Evolutionary conservation across 2,888 invertebrate species (phyloP).

Genomic region (Macropis europaea): DNA sequence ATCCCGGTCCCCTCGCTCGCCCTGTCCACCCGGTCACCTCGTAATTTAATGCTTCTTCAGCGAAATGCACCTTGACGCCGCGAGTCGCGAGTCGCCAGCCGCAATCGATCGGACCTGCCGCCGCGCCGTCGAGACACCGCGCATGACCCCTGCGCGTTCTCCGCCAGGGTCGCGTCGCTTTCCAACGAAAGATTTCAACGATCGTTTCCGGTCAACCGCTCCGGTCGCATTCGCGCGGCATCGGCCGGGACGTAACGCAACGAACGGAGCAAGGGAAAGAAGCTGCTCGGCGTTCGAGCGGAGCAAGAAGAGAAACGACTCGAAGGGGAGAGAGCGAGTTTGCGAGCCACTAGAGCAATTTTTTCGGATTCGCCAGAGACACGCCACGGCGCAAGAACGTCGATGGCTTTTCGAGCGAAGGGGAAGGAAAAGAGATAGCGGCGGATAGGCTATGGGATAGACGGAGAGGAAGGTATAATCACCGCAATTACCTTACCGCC

Average conservation of each 20-base stretch:
- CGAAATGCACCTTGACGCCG: too few species aligned
- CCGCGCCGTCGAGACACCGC: too few species aligned
- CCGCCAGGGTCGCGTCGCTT: too few species aligned
- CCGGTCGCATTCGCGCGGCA: too few species aligned
- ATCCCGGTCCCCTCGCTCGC: too few species aligned
- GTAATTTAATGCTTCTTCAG: not conserved
- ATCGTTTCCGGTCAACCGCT: too few species aligned
- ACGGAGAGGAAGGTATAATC: constrained; percentile 70
- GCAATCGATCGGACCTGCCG: too few species aligned
- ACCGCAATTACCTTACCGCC: constrained; percentile 76
- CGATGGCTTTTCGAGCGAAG: constrained; percentile 44
- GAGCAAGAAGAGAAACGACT: constrained; percentile 3
- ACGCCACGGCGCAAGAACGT: constrained; percentile 50
- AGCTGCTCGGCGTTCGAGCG: not conserved
- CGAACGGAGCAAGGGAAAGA: too few species aligned
- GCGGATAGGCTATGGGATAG: constrained; percentile 31
- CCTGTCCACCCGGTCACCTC: not conserved
- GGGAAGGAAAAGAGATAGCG: constrained; percentile 21
- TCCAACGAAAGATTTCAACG: too few species aligned
- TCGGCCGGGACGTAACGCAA: too few species aligned
- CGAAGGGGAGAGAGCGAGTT: constrained; percentile 27
- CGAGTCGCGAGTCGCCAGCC: too few species aligned
- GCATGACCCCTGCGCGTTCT: too few species aligned
- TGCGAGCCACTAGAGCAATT: constrained; percentile 59
- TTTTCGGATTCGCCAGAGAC: constrained; percentile 63